A percentile compares a stretch with the other conserved stretches of the same genome.
These are phyloP conservation scores for Dasysyrphus tricinctus DNA, from an alignment of 2,888 invertebrate species.

Conservation along the genomic window DNA sequence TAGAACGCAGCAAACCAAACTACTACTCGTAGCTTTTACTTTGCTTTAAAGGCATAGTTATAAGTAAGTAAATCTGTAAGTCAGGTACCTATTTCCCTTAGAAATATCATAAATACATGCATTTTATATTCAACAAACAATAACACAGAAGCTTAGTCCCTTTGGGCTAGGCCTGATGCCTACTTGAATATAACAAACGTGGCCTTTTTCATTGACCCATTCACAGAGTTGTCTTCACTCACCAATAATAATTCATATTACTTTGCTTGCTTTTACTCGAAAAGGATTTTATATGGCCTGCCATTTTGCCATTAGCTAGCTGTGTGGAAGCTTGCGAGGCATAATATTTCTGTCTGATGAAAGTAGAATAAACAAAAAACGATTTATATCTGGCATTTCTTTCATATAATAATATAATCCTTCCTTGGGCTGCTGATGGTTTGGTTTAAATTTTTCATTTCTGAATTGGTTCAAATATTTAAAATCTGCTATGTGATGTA, in stretches of 20 bases:
- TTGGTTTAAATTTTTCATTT: constrained; percentile 37
- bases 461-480: constrained; percentile 36
- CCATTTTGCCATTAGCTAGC: not conserved
- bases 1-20: too few species aligned
- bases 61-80: too few species aligned
- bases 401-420: constrained; percentile 42
- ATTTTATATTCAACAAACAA: not conserved
- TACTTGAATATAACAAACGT: not conserved
- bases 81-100: too few species aligned
- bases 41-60: too few species aligned
- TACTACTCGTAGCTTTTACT: too few species aligned
- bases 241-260: constrained; percentile 23
- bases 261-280: not conserved
- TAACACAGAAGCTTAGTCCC: not conserved
- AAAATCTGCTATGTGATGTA: not conserved
- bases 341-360: constrained; percentile 14
- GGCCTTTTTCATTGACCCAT: constrained; percentile 10
- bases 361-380: constrained; percentile 7
- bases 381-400: constrained; percentile 57
- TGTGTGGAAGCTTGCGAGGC: not conserved
- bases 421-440: not conserved
- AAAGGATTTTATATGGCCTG: constrained; percentile 8
- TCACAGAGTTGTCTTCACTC: not conserved
- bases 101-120: too few species aligned
- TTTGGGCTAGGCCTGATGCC: not conserved